Conservation (phyloP, 2,797 vertebrate genomes). For the Delichon dasypus region DNA sequence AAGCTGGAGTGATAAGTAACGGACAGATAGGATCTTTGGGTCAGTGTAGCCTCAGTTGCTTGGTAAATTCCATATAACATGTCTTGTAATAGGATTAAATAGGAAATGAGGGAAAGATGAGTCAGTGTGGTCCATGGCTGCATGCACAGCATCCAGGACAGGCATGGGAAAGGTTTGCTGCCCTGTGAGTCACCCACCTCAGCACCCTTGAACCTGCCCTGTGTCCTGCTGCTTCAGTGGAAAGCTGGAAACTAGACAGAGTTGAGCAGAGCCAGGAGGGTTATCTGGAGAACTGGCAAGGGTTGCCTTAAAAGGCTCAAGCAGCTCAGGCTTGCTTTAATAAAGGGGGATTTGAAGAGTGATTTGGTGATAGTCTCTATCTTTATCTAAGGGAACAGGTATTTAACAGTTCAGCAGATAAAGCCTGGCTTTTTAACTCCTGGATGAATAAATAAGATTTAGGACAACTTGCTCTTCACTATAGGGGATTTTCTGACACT, state of each 20-base stretch:
- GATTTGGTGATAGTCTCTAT: not conserved
- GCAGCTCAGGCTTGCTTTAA: not conserved
- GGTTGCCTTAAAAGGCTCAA: not conserved
- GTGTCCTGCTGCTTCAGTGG: not conserved
- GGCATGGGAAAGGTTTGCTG: not conserved
- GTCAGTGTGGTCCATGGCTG: no score
- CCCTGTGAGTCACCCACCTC: fast-evolving
- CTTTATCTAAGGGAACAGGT: not conserved
- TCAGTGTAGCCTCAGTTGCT: not conserved
- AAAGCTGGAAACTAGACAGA: not conserved
- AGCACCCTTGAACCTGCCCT: fast-evolving
- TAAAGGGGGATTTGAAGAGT: not conserved
- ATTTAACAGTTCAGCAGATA: not conserved
- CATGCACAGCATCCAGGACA: fast-evolving
- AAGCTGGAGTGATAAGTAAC: not conserved
- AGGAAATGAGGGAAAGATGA: not conserved
- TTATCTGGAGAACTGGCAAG: not conserved
- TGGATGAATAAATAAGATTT: not conserved
- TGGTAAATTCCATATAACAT: not conserved
- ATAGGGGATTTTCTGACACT: not conserved
- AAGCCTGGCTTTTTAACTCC: not conserved
- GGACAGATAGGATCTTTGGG: not conserved
- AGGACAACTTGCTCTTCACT: not conserved
- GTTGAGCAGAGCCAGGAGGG: not conserved
- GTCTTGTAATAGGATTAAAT: not conserved